phyloP scores from a whole-genome alignment of 2,888 invertebrate genomes.

The Himalopsyche anomala region DNA sequence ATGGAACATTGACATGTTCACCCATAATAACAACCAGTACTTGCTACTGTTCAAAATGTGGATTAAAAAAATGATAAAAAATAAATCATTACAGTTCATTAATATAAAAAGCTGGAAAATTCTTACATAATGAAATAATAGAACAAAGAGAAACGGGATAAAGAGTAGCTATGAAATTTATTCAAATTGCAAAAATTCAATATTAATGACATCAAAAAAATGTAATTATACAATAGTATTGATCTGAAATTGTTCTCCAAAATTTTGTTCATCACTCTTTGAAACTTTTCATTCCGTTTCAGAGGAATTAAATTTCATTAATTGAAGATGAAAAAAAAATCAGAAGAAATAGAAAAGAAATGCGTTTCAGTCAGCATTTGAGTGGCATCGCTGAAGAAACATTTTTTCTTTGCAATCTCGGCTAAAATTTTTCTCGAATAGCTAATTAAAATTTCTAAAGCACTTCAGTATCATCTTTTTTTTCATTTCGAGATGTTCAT shows the following conservation, averaged over 20 bases:
- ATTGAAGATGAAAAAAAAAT: slow-evolving; percentile 24
- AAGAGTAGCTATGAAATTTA: too few relatives aligned
- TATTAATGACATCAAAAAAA: too few relatives aligned
- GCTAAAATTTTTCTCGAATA: neutral
- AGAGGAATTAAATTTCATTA: slow-evolving; percentile 9
- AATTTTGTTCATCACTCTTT: neutral
- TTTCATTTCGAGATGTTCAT: slow-evolving; percentile 25
- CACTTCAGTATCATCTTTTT: neutral
- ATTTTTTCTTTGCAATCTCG: slow-evolving; percentile 1
- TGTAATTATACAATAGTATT: neutral
- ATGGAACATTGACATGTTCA: too few relatives aligned
- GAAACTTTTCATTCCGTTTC: neutral
- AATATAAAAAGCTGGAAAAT: too few relatives aligned
- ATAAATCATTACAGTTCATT: too few relatives aligned
- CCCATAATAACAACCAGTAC: too few relatives aligned
- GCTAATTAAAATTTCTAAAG: slow-evolving; percentile 37
- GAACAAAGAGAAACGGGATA: too few relatives aligned
- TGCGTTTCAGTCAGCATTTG: slow-evolving; percentile 31
- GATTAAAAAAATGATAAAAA: too few relatives aligned
- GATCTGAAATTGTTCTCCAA: neutral
- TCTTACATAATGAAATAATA: too few relatives aligned
- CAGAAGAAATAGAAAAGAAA: neutral
- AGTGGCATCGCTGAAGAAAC: slow-evolving; percentile 1
- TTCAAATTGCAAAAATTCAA: too few relatives aligned
- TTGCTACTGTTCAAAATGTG: too few relatives aligned